Evolutionary conservation across 1,140 invertebrate genomes (phyloP).

Genomic region (Macrostomum lignano): DNA sequence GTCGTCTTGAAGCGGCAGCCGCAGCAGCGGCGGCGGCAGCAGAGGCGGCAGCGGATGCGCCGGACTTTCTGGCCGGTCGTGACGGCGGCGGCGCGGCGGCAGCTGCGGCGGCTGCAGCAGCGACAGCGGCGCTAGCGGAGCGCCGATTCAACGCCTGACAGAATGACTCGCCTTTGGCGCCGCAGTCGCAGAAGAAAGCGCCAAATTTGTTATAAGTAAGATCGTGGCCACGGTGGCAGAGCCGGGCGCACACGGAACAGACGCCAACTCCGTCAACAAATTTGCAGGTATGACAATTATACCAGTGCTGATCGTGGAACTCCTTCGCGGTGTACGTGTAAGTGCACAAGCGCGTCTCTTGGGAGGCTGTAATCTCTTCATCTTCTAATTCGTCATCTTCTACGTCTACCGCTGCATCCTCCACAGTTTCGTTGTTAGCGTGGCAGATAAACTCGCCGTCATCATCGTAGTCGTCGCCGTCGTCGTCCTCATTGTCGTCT

Average conservation of each 20-base stretch:
- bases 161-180: conserved; percentile 61
- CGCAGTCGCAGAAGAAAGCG: conserved; percentile 95
- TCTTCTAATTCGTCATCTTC: too few relatives aligned
- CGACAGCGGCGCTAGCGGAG: conserved; percentile 9
- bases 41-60: too few relatives aligned
- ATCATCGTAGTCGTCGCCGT: too few relatives aligned
- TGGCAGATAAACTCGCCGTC: too few relatives aligned
- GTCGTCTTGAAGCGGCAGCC: too few relatives aligned
- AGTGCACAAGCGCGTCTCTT: too few relatives aligned
- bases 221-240: conserved; percentile 81
- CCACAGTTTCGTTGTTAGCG: too few relatives aligned
- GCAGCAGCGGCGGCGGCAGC: too few relatives aligned
- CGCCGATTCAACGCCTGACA: conserved; percentile 32
- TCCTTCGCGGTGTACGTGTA: conserved; percentile 85
- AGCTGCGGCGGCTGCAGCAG: conserved; percentile 23
- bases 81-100: conserved; percentile 34
- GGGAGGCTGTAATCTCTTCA: too few relatives aligned
- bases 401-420: too few relatives aligned
- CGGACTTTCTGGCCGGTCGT: too few relatives aligned
- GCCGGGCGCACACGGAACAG: conserved; percentile 75
- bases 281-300: conserved; percentile 76
- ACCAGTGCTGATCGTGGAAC: conserved; percentile 74
- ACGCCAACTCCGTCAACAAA: conserved; percentile 92
- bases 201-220: conserved; percentile 89
- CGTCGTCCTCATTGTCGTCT: too few relatives aligned